Conservation (phyloP, 1,140 invertebrate genomes). For the Drosophila pallidifrons region DNA sequence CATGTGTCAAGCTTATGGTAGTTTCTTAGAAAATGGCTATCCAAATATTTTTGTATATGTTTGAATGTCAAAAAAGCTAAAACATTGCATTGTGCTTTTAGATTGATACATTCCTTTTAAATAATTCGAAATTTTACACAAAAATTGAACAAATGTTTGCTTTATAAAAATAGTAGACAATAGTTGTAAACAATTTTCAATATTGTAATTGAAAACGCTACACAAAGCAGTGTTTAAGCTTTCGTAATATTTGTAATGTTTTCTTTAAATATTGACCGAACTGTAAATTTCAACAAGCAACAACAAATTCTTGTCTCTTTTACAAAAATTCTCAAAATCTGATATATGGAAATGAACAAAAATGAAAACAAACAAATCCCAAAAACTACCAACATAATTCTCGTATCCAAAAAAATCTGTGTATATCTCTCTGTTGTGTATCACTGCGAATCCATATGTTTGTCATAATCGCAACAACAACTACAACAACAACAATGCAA, state of each 20-base stretch:
- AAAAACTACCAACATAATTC: conserved; percentile 27
- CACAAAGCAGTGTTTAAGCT: conserved; percentile 63
- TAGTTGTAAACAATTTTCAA: background rate
- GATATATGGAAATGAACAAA: conserved; percentile 37
- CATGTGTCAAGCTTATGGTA: conserved; percentile 62
- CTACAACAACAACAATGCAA: conserved; percentile 50
- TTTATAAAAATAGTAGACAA: background rate
- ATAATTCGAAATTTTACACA: background rate
- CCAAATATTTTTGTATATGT: conserved; percentile 42
- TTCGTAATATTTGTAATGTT: conserved; percentile 50
- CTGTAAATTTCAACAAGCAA: conserved; percentile 72
- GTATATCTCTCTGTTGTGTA: conserved; percentile 53
- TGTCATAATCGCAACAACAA: conserved; percentile 67
- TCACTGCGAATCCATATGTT: conserved; percentile 61
- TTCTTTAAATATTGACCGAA: conserved; percentile 39
- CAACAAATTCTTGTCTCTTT: conserved; percentile 76
- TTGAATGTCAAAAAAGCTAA: conserved; percentile 54
- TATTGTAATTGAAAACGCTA: background rate
- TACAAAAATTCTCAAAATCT: conserved; percentile 56
- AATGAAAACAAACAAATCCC: conserved; percentile 17
- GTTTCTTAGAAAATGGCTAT: conserved; percentile 66
- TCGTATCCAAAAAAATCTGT: conserved; percentile 41
- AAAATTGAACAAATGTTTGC: no score
- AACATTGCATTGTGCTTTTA: conserved; percentile 51
- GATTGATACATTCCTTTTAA: background rate